Base-by-base conservation (phyloP, 2,113 vertebrate species). In the Ceyx cyanopectus region DNA sequence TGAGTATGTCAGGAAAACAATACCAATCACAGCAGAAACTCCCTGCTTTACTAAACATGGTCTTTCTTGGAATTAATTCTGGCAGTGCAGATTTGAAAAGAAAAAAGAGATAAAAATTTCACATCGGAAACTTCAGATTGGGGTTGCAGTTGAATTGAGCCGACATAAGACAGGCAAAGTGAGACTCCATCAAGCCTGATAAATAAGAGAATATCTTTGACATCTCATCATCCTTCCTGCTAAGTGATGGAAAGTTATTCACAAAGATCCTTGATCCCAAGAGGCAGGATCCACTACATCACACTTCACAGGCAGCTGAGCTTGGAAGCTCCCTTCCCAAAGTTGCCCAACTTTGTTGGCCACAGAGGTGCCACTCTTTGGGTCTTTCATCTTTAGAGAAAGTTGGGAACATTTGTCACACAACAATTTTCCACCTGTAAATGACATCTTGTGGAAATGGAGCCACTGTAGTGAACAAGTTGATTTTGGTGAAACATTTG, bases 381-480 rank as follows among this genome's bases (percentile, higher is more conserved):
- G 14, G 11, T 65, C 3, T 62, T 3, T 3, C 48, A 27, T 5
- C 27, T 45, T 86, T 45, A 50, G 9, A 54, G 6, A 4, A 79
- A 37, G 9, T 27, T 68, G 21, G 46, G 30, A 92, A 60, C 10
- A 51, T 73, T 15, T 53, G 12, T 22, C 60, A 69, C 15, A 43
- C 12, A 48, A 63, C 6, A 46, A 3, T 80, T 85, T 91, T 77
- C 72, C 14, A 53, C 63, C 40, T 70, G 40, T 54, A 90, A 94
- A 90, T 2, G 11, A 14, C 14, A n/a, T 78, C 56, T 65, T 0
- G 0, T 45, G 30, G 53, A 67, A 93, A 85, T 0, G 0, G 40
- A 80, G 51, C 34, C 4, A 37, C 9, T 43, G 27, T 69, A 50
- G 30, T 73, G 37, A 81, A 72, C 19, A 19, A 48, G 46, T 43